Conservation (phyloP, 2,888 invertebrate genomes). For the Ophion slaviceki region DNA sequence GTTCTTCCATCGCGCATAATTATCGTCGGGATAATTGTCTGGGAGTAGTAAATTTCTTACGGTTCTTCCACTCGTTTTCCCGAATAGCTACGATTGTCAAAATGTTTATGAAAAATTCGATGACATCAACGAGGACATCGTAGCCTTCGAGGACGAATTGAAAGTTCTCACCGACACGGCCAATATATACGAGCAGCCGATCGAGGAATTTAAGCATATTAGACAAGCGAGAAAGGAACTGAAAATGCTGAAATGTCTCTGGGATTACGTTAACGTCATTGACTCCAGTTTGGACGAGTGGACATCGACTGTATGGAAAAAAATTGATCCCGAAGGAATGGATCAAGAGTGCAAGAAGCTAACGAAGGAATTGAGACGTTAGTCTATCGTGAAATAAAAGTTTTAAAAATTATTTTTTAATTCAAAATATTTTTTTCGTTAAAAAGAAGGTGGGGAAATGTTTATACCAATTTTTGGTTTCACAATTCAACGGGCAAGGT, state of each 20-base stretch:
- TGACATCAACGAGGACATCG: slow-evolving; percentile 88
- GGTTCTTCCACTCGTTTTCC: not conserved
- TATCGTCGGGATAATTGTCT: not conserved
- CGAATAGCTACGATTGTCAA: slow-evolving; percentile 86
- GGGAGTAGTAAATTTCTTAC: not conserved
- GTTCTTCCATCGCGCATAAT: not conserved
- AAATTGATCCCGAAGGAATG: slow-evolving; percentile 97
- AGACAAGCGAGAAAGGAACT: slow-evolving; percentile 91
- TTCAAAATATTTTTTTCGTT: not conserved
- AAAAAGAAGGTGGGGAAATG: not conserved
- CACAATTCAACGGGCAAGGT: no score
- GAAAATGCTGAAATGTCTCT: slow-evolving; percentile 90
- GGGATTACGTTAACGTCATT: slow-evolving; percentile 95
- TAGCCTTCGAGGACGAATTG: slow-evolving; percentile 88
- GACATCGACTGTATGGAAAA: slow-evolving; percentile 97
- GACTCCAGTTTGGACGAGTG: slow-evolving; percentile 94
- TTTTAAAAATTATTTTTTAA: not conserved
- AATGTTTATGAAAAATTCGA: slow-evolving; percentile 90
- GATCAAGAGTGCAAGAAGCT: slow-evolving; percentile 97
- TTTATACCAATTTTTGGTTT: slow-evolving; percentile 26
- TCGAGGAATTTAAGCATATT: slow-evolving; percentile 92
- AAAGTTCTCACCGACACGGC: slow-evolving; percentile 89
- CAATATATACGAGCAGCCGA: slow-evolving; percentile 92
- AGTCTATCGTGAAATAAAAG: slow-evolving; percentile 62
- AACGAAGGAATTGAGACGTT: slow-evolving; percentile 92